Evolutionary conservation across 1,140 invertebrate genomes (phyloP), one percentile per base, ranked within the genome.

Genomic region (Epicauta chinensis): DNA sequence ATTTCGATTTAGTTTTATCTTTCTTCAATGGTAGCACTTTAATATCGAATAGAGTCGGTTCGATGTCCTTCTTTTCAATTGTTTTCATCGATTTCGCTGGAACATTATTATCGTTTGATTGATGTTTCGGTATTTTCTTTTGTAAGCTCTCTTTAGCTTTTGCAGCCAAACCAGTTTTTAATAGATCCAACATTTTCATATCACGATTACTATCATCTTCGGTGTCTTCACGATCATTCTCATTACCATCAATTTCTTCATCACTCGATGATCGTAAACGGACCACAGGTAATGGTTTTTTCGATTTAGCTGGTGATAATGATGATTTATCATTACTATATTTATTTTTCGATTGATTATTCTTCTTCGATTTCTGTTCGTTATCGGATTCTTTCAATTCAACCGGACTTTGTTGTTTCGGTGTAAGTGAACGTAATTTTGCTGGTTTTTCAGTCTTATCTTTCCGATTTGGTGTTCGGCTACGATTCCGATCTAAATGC

Each of bases 91-190:
- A 14, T 49, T 38, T 37, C 17, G n/a, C 11, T 35, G n/a, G 39
- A 35, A 6, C n/a, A n/a, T n/a, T 30, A 17, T n/a, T n/a, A n/a
- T 47, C 45, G 15, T 16, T 43, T 14, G 29, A 23, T n/a, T 31
- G 29, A 17, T 37, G n/a, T 30, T 68, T 73, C 16, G 65, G 70
- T 46, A 65, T 70, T 63, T 73, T 74, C 66, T 70, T 76, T 51
- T 76, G 75, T 45, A 77, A 65, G 4, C 72, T 72, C 36, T 75
- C 79, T 29, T 76, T 75, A 2, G 80, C 80, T 61, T 82, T 82
- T 0, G 80, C 80, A 0, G 81, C 80, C n/a, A 83, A 67, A 1
- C 75, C 81, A 12, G 71, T 75, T 56, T 82, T 81, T 1, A 83
- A 59, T 54, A 78, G 74, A 58, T 80, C 77, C 42, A 87, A 63